Evolutionary conservation across 2,888 invertebrate genomes (phyloP).

Genomic region (Willowsia nigromaculata): DNA sequence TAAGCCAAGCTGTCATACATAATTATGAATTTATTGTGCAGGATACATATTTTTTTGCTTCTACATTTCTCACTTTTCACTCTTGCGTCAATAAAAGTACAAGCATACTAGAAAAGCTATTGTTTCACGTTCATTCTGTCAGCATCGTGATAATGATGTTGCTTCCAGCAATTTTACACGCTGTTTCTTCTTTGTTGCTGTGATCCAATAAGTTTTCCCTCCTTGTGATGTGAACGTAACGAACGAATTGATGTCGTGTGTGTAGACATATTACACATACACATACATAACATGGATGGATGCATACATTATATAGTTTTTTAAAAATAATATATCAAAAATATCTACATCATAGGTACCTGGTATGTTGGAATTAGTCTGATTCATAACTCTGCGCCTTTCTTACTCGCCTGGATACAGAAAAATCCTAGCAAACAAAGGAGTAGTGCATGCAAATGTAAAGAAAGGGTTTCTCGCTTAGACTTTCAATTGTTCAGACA

Average conservation of each 20-base stretch:
- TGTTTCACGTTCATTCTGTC: conserved; percentile 9
- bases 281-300: no score
- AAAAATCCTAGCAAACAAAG: background rate
- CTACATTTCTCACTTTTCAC: background rate
- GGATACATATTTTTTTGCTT: background rate
- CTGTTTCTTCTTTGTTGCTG: conserved; percentile 22
- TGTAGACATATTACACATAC: conserved; percentile 1
- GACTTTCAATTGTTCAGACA: background rate
- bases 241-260: background rate
- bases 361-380: background rate
- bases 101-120: background rate
- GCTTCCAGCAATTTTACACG: conserved; percentile 47
- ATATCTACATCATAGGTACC: no score
- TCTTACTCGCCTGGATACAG: background rate
- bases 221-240: background rate
- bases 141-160: conserved; percentile 11
- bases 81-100: background rate
- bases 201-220: conserved; percentile 19
- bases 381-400: background rate
- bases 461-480: background rate
- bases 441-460: background rate
- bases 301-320: no score
- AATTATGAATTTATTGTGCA: background rate
- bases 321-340: no score
- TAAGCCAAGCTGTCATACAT: background rate